Conservation (phyloP, 1,140 invertebrate genomes). For the Andrena cerasifolii region DNA sequence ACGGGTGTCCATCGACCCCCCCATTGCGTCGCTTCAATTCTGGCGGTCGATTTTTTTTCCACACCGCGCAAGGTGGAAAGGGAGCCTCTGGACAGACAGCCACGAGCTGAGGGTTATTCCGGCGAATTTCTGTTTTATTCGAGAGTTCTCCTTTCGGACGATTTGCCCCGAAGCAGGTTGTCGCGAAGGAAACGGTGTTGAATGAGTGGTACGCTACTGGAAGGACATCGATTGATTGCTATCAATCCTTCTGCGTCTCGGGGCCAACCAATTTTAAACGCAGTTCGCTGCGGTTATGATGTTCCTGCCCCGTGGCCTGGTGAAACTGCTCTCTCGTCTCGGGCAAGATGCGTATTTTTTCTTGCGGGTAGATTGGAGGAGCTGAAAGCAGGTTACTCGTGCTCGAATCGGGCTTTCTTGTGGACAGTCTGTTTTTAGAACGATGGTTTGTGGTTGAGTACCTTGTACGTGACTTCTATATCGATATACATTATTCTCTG, state of each 20-base stretch:
- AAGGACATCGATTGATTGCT: background rate
- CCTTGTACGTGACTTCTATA: no score
- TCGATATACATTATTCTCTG: no score
- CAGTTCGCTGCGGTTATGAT: background rate
- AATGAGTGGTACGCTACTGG: background rate
- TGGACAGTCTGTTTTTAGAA: no score
- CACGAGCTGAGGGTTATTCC: background rate
- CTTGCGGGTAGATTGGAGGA: background rate
- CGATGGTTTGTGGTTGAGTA: no score
- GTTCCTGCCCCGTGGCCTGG: background rate
- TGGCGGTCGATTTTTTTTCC: conserved; percentile 13
- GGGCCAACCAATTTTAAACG: conserved; percentile 3
- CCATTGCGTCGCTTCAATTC: background rate
- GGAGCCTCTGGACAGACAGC: background rate
- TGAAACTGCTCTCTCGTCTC: background rate
- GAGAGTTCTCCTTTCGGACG: no score
- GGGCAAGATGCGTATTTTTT: background rate
- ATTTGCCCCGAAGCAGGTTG: no score
- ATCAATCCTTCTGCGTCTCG: background rate
- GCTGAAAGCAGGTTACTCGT: no score
- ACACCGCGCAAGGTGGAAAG: no score
- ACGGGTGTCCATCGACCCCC: background rate
- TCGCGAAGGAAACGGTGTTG: no score
- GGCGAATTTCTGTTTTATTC: no score
- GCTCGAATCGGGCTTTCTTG: no score